phyloP scores from a whole-genome alignment of 2,113 vertebrate species.

The Cavia porcellus region DNA sequence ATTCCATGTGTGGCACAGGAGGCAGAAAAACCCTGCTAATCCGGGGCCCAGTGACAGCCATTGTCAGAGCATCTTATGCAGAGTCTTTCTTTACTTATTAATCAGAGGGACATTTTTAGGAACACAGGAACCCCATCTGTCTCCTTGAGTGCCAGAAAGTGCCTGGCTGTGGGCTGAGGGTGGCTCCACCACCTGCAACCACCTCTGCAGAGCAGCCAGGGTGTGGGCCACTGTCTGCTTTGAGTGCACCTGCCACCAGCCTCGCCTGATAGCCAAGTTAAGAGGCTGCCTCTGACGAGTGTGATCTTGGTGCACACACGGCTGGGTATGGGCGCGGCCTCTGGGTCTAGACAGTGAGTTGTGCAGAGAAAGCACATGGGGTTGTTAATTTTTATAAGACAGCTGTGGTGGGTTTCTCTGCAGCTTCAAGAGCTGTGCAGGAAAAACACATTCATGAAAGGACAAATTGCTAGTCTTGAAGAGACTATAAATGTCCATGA shows the following conservation, averaged over 20 bases:
- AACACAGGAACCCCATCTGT: not conserved
- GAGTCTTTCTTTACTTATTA: not conserved
- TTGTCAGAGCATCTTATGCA: not conserved
- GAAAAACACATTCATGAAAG: constrained; percentile 88
- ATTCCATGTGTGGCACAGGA: no score
- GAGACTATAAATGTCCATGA: constrained; percentile 90
- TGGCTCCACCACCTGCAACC: not conserved
- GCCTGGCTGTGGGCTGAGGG: not conserved
- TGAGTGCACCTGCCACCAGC: not conserved
- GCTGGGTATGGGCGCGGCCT: not conserved
- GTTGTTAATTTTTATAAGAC: not conserved
- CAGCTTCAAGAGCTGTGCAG: constrained; percentile 88
- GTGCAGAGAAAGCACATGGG: not conserved
- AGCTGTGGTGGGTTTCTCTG: constrained; percentile 64
- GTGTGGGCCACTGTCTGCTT: not conserved
- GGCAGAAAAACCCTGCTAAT: not conserved
- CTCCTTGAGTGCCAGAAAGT: not conserved
- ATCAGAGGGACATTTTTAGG: not conserved
- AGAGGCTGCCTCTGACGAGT: not conserved
- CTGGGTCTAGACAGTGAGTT: not conserved
- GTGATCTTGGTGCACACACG: not conserved
- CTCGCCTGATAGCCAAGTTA: not conserved
- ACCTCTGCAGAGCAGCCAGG: not conserved
- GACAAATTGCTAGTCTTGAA: constrained; percentile 88
- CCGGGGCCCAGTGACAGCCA: not conserved